Base-by-base conservation (phyloP, 2,113 vertebrate genomes). In the Xiphophorus hellerii region DNA sequence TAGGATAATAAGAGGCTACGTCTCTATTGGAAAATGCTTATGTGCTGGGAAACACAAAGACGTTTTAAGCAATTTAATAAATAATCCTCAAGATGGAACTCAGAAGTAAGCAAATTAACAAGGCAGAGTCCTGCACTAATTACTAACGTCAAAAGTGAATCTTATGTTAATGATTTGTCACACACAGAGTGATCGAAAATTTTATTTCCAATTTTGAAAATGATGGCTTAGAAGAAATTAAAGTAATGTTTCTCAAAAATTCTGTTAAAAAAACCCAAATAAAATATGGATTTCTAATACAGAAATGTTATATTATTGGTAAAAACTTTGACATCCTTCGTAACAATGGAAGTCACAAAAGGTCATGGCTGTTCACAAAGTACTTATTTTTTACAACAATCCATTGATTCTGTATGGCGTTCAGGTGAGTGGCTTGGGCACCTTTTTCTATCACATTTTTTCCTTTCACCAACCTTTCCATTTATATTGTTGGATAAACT, bases 51-150 rank as follows among this genome's bases (percentile, higher is more conserved):
- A 74, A 81, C 31, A 83, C 84, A 82, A 75, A 72, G 75, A 76
- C 75, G 69, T 85, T 77, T 73, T 51, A 25, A 71, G 77, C 76
- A 84, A 76, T 69, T 66, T 75, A 81, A 86, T 77, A 84, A 83
- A 75, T 30, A 80, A 86, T 77, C 73, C 71, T 25, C 51, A 65
- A 77, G 77, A 65, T 73, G 61, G 64, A 66, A n/a, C 66, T 67
- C 44, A 51, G 67, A 27, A 48, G 83, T 83, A 89, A 90, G 78
- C 80, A 15, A 63, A 31, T 54, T 54, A 54, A 54, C 22, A 54
- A 25, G 48, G 17, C 20, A 54, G 15, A n/a, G 51, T n/a, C 51
- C 51, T 58, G 9, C 22, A 58, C 22, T 58, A 58, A 58, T 58
- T n/a, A 58, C 51, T 25, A 58, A 25, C 11, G 51, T 58, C 51